Base-by-base conservation (phyloP, 2,888 invertebrate species). In the Ormyrus rosae region DNA sequence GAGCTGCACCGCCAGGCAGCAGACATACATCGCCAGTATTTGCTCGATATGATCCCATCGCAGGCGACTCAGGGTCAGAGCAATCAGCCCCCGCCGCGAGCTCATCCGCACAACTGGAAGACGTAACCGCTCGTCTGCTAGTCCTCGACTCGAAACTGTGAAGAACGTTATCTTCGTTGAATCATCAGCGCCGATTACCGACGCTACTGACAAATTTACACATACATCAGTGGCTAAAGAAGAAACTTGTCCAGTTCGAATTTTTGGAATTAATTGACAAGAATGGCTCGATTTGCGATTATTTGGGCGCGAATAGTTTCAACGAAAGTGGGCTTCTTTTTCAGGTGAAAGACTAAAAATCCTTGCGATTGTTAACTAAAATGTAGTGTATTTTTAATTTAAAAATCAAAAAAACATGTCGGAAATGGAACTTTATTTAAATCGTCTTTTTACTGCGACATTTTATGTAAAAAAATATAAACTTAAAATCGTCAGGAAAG, bases 11-110 rank as follows among this genome's bases (percentile, higher is more conserved):
- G 96, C 85, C 92, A 92, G 84, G 96, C 96, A 81, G 96, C 96
- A 5, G 96, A 97, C 90, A 92, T 97, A 83, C 98, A 98, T 92
- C 93, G 98, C 78, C 98, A 98, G 92, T 98, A 98, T 93, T 93
- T 99, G 88, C 93, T 99, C 83, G 98, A 99, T 91, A 98, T 99
- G 97, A 97, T 98, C 88, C 97, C 97, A 78, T 94, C 92, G 81
- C 91, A 92, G 78, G 90, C 92, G 46, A 87, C 90, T 2, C 90
- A 90, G 78, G 91, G 91, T 34, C 92, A 92, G 84, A 87, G 88
- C 46, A 91, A 92, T 83, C 90, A 91, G 83, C 88, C 88, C 68
- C 88, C 90, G 71, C 87, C 90, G 2, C 86, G 90, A 74, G 88
- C 90, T 82, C 90, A 91, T 84, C 90, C 90, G 45, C 93, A 93